Conservation (phyloP, 1,140 invertebrate species). For the Theocolax elegans region DNA sequence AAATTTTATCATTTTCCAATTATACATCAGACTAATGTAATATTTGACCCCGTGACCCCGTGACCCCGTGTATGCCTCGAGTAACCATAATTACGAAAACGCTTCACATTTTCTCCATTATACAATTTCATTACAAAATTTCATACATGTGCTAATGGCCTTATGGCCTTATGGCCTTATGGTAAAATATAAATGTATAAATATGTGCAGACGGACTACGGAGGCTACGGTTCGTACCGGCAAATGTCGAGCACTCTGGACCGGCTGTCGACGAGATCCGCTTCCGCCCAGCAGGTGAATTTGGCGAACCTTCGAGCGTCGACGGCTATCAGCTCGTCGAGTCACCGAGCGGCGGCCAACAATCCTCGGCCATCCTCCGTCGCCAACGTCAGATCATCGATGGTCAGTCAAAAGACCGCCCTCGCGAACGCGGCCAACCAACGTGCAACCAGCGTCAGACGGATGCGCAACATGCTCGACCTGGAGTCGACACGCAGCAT, state of each 20-base stretch:
- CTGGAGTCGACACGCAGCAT: conserved; percentile 69
- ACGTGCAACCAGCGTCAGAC: conserved; percentile 74
- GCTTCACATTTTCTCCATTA: no score
- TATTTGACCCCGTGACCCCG: no score
- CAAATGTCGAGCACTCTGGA: conserved; percentile 64
- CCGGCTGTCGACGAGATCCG: conserved; percentile 63
- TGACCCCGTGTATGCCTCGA: no score
- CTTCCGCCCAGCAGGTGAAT: conserved; percentile 65
- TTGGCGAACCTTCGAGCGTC: conserved; percentile 66
- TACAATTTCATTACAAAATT: no score
- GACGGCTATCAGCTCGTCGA: conserved; percentile 65
- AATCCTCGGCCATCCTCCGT: conserved; percentile 61
- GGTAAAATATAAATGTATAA: no score
- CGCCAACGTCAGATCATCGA: conserved; percentile 57
- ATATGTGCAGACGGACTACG: conserved; percentile 55
- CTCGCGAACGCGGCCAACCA: conserved; percentile 43
- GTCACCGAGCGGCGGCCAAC: conserved; percentile 47
- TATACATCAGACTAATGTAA: no score
- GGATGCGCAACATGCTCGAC: conserved; percentile 83
- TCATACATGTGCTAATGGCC: no score
- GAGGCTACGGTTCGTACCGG: conserved; percentile 67
- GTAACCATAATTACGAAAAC: no score
- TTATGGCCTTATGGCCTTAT: no score
- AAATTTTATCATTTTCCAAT: no score
- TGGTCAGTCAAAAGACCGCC: conserved; percentile 55